Base-by-base conservation (phyloP, 92 coral and sea anemone genomes). In the Heteractis magnifica region DNA sequence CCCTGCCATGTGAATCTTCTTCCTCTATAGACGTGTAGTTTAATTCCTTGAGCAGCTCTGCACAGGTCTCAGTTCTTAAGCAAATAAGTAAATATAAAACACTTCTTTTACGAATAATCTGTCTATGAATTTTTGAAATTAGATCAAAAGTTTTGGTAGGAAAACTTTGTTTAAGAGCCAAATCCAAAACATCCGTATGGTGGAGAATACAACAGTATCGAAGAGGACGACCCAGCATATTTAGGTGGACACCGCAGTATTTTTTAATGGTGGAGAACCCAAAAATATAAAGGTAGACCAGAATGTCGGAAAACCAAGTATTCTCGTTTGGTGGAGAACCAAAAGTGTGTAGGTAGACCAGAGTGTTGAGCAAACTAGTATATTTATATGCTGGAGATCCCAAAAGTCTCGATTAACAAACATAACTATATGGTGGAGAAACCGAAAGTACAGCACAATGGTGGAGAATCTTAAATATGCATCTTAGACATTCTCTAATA, bases 1-100 rank as follows among this genome's bases (percentile, higher is more conserved):
- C 98, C 20, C 85, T 86, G 49, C 97, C 99, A 55, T 90, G 99
- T 10, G 89, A 82, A 75, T 97, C 98, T 72, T 91, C 95, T 34
- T 85, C 88, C 74, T 92, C 98, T 15, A 81, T 75, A 5, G 97
- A 87, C 4, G 97, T 90, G 77, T 88, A 87, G 81, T 92, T 94
- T 21, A 97, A 90, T 58, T 91, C 97, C 76, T 90, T 93, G 9
- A 97, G 89, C 9, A 97, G 92, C 52, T 92, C 98, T 77, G 84
- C 86, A 60, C 98, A 89, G 20, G 87, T 93, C 44, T 90, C 82
- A 75, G 91, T 85, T 75, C 99, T 97, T 60, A 76, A 77, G n/a
- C 52, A 21, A 51, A 0, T 34, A 34, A 34, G 44, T 34, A 34
- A 34, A 34, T 34, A 34, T 34, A 34, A 34, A 34, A 34, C 44